These are phyloP conservation scores for Diplazon laetatorius DNA, from an alignment of 2,888 invertebrate genomes.

Conservation along the genomic window DNA sequence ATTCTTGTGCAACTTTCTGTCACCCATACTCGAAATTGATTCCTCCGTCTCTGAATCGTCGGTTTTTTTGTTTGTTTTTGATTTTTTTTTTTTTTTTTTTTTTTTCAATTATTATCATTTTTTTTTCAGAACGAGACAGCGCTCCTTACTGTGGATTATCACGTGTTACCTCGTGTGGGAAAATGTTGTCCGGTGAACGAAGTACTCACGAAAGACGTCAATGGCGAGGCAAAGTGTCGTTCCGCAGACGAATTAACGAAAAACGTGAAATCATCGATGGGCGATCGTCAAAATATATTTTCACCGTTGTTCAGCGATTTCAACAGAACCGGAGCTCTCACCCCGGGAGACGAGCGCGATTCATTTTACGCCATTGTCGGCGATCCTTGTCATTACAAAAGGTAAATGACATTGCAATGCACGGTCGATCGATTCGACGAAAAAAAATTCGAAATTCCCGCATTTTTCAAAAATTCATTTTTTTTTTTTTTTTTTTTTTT, in stretches of 20 bases:
- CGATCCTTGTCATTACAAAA: conserved; percentile 84
- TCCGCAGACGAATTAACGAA: conserved; percentile 23
- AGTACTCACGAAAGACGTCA: conserved; percentile 67
- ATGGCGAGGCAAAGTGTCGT: conserved; percentile 64
- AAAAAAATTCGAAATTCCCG: neutral
- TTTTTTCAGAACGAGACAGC: conserved; percentile 71
- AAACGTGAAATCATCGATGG: conserved; percentile 22
- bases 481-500: too few species aligned
- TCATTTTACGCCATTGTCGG: conserved; percentile 85
- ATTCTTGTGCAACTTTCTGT: too few species aligned
- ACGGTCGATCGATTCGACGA: neutral
- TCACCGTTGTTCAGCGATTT: conserved; percentile 84
- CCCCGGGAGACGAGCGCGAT: conserved; percentile 80
- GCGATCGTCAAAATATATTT: conserved; percentile 80
- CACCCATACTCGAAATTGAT: too few species aligned
- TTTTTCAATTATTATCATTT: too few species aligned
- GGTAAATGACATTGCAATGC: conserved; percentile 76
- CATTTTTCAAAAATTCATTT: neutral
- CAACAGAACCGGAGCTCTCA: conserved; percentile 83
- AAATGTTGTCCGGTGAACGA: conserved; percentile 77
- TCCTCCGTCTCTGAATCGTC: too few species aligned
- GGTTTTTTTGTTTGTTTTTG: too few species aligned
- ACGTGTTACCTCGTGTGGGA: conserved; percentile 71
- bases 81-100: neutral
- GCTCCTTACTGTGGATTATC: conserved; percentile 63